Percentiles rank a stretch among this genome's conserved stretches.
These are phyloP conservation scores for Acropora tenuis DNA, from an alignment of 64 coral and sea anemone genomes.

Conservation along the genomic window DNA sequence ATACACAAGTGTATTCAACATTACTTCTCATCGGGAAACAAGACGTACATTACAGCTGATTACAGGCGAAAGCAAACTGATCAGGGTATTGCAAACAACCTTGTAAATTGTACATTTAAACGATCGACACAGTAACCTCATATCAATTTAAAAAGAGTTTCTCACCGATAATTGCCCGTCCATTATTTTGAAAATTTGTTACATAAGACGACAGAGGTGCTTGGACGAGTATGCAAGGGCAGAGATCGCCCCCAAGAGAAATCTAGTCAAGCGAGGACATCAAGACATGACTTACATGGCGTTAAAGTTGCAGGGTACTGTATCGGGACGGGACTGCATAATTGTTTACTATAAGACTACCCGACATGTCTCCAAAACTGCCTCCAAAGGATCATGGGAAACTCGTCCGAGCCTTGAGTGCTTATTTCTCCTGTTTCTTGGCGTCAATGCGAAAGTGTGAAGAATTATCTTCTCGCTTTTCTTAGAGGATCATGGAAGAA, in stretches of 20 bases:
- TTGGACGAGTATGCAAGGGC: not conserved
- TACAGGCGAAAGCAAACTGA: no score
- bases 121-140: no score
- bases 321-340: no score
- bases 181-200: slow-evolving; percentile 9
- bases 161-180: slow-evolving; percentile 20
- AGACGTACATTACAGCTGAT: no score
- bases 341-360: not conserved
- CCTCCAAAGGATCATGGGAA: slow-evolving; percentile 15
- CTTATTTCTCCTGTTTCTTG: not conserved
- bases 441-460: slow-evolving; percentile 6
- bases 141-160: not conserved
- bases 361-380: not conserved
- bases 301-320: no score
- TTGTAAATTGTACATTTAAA: not conserved
- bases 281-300: not conserved
- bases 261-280: not conserved
- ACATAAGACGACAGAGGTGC: not conserved
- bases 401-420: no score
- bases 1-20: no score
- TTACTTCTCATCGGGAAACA: no score
- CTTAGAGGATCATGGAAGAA: slow-evolving; percentile 31
- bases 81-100: not conserved
- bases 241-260: not conserved
- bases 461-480: not conserved